Base-by-base conservation (phyloP, 2,113 vertebrate genomes). In the Zootoca vivipara region DNA sequence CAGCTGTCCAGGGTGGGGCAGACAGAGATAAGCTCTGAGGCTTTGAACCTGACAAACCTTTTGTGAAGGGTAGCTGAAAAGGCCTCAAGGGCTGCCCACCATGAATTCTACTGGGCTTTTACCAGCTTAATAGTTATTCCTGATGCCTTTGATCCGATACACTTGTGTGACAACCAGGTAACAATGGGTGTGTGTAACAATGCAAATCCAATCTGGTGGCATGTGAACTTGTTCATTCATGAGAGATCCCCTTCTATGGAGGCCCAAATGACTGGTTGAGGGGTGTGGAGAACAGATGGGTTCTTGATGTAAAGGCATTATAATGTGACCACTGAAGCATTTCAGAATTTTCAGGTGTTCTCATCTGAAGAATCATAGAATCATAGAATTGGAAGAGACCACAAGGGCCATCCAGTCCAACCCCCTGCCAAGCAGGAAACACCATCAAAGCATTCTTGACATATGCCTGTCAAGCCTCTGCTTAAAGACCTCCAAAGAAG, bases 131-230 rank as follows among this genome's bases (percentile, higher is more conserved):
- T 15, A 26, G 28, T 35, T 69, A 52, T 1, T 0, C 3, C 88
- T 7, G 67, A 77, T 79, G 40, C 16, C 28, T 22, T 86, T 89
- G 24, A 87, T 46, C 33, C 46, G n/a, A 18, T 69, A 28, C 20
- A 26, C 8, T 70, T 56, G 28, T 10, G 6, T 70, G 64, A 18
- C 62, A 62, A 20, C 58, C 26, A 30, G n/a, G 16, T 78, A 33
- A 26, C 52, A 62, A 67, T 58, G 13, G 26, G 28, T 1, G 0
- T 52, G 35, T 89, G 81, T 3, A 65, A 69, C 33, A 75, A 28
- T 30, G 0, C 0, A 58, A 81, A 33, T 46, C 42, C 18, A 10
- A 0, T 7, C 30, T 20, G 0, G 10, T 28, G 78, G 72, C 0
- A 0, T 15, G 18, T 58, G 69, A 0, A 10, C 13, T 72, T 46